Base-by-base conservation (phyloP, 2,888 invertebrate genomes). In the Diachrysia chrysitis region DNA sequence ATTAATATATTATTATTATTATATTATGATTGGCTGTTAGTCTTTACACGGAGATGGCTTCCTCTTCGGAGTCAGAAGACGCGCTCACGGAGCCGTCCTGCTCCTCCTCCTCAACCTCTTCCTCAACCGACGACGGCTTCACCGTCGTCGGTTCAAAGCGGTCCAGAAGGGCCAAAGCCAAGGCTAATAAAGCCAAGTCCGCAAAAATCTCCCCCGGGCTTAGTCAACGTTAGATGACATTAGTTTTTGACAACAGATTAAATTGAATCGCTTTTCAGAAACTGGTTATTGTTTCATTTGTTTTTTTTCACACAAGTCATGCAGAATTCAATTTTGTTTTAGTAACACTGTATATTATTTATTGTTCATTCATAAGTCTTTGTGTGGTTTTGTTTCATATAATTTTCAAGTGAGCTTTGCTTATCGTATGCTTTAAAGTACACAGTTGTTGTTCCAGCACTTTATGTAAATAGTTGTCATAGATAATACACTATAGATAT, bases 271-370 rank as follows among this genome's bases (percentile, higher is more conserved):
- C 29, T 7, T 25, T 25, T 25, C 25, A 25, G 25, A 25, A 25
- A 2, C 6, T 25, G 2, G 25, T 25, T 25, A 25, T 25, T 0
- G 10, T 48, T 75, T 61, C 0, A 35, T 54, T 65, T 64, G 63
- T 42, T 70, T 32, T 3, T 46, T 10, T 56, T 46, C 17, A 5
- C 16, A 53, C n/a, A 46, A 64, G 21, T 17, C 17, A 17, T 48
- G 17, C 46, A 6, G 29, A n/a, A n/a, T n/a, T n/a, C n/a, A n/a
- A 14, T 37, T 37, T 42, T 32, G 9, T 53, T 53, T 17, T 17
- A n/a, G 17, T 51, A 51, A 9, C n/a, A n/a, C n/a, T n/a, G n/a
- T n/a, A n/a, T n/a, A n/a, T n/a, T n/a, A 19, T 48, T 48, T 19
- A n/a, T 14, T 51, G 2, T 25, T 25, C 25, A 25, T 25, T 25